phyloP scores from a whole-genome alignment of 1,140 invertebrate genomes.

The Drosophila setifemur region DNA sequence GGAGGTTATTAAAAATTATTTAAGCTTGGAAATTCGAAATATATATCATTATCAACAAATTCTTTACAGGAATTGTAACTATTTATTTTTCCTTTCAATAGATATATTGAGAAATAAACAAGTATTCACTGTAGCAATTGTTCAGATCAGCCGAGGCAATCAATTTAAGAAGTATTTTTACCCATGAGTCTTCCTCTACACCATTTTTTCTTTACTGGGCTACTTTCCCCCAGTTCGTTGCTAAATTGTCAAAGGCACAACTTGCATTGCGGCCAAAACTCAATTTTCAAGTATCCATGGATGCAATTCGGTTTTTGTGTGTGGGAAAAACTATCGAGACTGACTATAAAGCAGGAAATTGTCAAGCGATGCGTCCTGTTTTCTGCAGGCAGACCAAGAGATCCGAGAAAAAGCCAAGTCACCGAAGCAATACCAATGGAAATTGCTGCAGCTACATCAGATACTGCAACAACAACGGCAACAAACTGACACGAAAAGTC shows the following conservation, averaged over 20 bases:
- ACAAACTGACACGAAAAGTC: slow-evolving; percentile 66
- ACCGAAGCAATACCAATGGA: too few relatives aligned
- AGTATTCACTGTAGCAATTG: too few relatives aligned
- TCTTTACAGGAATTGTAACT: too few relatives aligned
- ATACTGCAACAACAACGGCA: neutral
- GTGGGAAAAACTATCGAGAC: slow-evolving; percentile 45
- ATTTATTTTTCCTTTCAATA: too few relatives aligned
- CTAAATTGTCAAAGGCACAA: slow-evolving; percentile 6
- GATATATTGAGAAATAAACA: too few relatives aligned
- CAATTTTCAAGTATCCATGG: slow-evolving; percentile 27
- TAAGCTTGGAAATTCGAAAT: too few relatives aligned
- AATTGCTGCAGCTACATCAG: too few relatives aligned
- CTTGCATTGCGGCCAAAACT: slow-evolving; percentile 19
- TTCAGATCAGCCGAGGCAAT: too few relatives aligned
- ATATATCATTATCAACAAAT: too few relatives aligned
- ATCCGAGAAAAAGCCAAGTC: slow-evolving; percentile 27
- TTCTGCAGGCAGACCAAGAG: slow-evolving; percentile 15
- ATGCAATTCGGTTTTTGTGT: slow-evolving; percentile 35
- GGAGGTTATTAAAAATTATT: too few relatives aligned
- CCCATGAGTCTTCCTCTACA: too few relatives aligned
- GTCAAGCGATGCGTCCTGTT: slow-evolving; percentile 68
- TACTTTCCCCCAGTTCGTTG: slow-evolving; percentile 8
- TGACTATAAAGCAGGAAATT: slow-evolving; percentile 43
- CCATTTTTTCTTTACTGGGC: neutral
- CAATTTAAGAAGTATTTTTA: too few relatives aligned